Evolutionary conservation across 2,113 vertebrate genomes (phyloP), one percentile per base, ranked within the genome.

Genomic region (Polypterus bichir): DNA sequence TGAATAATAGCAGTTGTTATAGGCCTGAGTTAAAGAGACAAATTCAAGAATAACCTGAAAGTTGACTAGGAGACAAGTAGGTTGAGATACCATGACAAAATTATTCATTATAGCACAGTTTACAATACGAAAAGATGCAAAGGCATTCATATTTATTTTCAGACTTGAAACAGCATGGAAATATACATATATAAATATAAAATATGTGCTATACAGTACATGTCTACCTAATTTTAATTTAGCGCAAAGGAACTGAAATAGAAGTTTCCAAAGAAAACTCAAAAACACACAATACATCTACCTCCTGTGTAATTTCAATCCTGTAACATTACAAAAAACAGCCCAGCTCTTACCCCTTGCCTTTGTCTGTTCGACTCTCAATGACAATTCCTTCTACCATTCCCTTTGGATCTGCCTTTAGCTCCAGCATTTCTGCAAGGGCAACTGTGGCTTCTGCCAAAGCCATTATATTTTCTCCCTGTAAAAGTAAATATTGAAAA

Each of bases 1-100:
- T 96, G 92, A 72, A 97, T 73, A 64, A 99, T 84, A 64, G 87
- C 88, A 6, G 94, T 94, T 3, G 93, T 91, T 5, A 97, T 80
- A 0, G 79, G 74, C 2, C 86, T 88, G 70, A n/a, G 3, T 27
- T 49, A 59, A 54, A 48, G 3, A 27, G 27, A 27, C 27, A 27
- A 27, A 27, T 27, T 27, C 27, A 27, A 27, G 27, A 27, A 27
- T 27, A 27, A 27, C 27, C 27, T 27, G 27, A 27, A 27, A 27
- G 27, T 27, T 27, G 27, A 27, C 27, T 27, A 27, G 27, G 27
- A 27, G 27, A 27, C 27, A 27, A 27, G 27, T 2, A 27, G 27
- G 27, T 27, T 27, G 27, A 27, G 27, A 27, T 1, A 27, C 27
- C 27, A 27, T 27, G 27, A 27, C 27, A 27, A 27, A 27, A 27